These are phyloP conservation scores for Arctocebus calabarensis DNA, from an alignment of 2,797 vertebrate species.

Conservation along the genomic window DNA sequence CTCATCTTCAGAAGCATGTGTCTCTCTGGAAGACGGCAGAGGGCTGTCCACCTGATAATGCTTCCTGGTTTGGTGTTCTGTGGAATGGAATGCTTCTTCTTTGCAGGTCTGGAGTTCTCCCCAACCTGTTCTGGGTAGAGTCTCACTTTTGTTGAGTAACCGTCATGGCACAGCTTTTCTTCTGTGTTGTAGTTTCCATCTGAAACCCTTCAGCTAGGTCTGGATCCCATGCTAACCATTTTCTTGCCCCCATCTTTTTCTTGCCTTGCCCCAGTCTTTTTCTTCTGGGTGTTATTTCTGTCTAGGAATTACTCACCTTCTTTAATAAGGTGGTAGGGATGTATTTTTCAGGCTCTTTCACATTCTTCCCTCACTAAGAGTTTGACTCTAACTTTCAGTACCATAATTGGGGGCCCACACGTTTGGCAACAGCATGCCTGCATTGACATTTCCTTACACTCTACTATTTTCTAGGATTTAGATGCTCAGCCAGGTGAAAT, in stretches of 20 bases:
- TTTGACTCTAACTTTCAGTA: background rate
- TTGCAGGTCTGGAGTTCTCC: background rate
- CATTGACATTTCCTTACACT: background rate
- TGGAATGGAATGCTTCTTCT: background rate
- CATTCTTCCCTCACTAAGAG: background rate
- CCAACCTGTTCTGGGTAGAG: background rate
- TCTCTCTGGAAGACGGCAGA: background rate
- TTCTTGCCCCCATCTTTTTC: background rate
- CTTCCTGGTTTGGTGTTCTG: background rate
- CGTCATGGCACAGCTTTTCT: background rate
- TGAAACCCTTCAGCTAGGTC: background rate
- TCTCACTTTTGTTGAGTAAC: background rate
- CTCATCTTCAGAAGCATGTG: background rate
- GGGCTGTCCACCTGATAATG: background rate
- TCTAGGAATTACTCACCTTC: background rate
- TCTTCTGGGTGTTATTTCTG: conserved; percentile 9
- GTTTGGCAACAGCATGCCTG: background rate
- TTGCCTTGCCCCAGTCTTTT: background rate
- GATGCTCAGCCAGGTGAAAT: background rate
- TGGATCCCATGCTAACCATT: background rate
- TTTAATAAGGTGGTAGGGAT: background rate
- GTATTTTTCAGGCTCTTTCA: background rate
- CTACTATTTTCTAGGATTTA: background rate
- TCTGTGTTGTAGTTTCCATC: background rate
- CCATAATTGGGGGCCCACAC: background rate